Percentiles rank a stretch among this genome's conserved stretches.
Evolutionary conservation across 2,888 invertebrate genomes (phyloP).

Genomic region (Amblyjoppa proteus): DNA sequence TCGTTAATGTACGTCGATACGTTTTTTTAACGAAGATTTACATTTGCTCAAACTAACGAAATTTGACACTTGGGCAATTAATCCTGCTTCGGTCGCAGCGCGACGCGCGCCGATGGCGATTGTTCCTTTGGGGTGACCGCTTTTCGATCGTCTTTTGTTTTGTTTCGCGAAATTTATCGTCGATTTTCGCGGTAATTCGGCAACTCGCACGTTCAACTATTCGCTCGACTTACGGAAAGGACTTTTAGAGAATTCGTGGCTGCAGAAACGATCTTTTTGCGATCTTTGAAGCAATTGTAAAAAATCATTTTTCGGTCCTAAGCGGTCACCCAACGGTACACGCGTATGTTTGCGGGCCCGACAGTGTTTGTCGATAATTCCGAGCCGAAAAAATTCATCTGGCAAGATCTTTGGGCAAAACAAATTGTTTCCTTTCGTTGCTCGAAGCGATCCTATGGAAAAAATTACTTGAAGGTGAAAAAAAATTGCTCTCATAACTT

Average conservation of each 20-base stretch:
- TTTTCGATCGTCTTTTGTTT: not conserved
- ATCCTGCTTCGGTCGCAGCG: not conserved
- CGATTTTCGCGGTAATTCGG: not conserved
- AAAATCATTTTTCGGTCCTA: not conserved
- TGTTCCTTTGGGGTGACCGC: slow-evolving; percentile 16
- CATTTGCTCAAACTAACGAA: no score
- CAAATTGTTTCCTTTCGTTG: not conserved
- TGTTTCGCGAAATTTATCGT: not conserved
- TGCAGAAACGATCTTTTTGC: not conserved
- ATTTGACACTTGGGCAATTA: not conserved
- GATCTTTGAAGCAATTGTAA: not conserved
- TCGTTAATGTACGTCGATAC: no score
- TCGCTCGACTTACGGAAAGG: not conserved
- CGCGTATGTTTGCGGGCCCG: not conserved
- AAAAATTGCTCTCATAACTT: not conserved
- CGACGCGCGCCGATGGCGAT: not conserved
- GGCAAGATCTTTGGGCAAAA: not conserved
- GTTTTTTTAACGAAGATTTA: no score
- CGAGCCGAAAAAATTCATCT: not conserved
- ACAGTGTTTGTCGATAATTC: not conserved
- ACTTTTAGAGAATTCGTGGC: not conserved
- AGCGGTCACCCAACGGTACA: slow-evolving; percentile 25
- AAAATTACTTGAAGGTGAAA: not conserved
- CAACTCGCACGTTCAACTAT: not conserved
- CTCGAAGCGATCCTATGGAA: not conserved